These are phyloP conservation scores for Nymphalis urticae DNA, from an alignment of 2,888 invertebrate genomes.

Conservation along the genomic window DNA sequence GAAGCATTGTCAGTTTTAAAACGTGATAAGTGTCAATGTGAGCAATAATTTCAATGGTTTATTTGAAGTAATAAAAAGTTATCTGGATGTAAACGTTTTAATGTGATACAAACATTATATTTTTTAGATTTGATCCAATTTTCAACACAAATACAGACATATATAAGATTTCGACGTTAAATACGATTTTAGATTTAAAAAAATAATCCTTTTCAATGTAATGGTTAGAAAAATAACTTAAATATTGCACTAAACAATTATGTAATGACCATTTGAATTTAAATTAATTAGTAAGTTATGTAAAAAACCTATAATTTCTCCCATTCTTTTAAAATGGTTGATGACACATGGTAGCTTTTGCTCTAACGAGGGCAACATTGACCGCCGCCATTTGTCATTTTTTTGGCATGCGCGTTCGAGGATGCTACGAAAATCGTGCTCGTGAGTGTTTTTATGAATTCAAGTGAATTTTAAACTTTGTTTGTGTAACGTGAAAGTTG, in stretches of 20 bases:
- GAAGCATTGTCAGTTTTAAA: conserved; percentile 75
- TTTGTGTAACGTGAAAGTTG: conserved; percentile 69
- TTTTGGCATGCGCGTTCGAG: conserved; percentile 79
- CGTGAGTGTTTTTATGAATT: conserved; percentile 69
- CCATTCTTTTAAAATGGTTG: conserved; percentile 10
- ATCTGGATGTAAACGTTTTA: not conserved
- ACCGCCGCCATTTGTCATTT: conserved; percentile 80
- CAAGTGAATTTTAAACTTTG: conserved; percentile 68
- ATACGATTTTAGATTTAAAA: too few species aligned
- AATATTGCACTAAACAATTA: too few species aligned
- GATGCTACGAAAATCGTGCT: conserved; percentile 73
- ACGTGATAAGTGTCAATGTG: conserved; percentile 69
- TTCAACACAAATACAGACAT: too few species aligned
- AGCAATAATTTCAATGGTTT: conserved; percentile 40
- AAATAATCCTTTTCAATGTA: too few species aligned
- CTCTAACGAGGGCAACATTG: conserved; percentile 48
- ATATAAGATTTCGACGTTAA: too few species aligned
- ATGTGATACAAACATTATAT: not conserved
- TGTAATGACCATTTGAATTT: too few species aligned
- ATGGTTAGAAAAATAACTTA: too few species aligned
- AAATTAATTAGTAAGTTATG: too few species aligned
- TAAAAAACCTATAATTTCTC: not conserved
- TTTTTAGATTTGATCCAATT: too few species aligned
- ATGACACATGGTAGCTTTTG: conserved; percentile 12
- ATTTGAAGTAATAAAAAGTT: conserved; percentile 25